phyloP scores from a whole-genome alignment of 1,140 invertebrate genomes.

The Agraylea sexmaculata region DNA sequence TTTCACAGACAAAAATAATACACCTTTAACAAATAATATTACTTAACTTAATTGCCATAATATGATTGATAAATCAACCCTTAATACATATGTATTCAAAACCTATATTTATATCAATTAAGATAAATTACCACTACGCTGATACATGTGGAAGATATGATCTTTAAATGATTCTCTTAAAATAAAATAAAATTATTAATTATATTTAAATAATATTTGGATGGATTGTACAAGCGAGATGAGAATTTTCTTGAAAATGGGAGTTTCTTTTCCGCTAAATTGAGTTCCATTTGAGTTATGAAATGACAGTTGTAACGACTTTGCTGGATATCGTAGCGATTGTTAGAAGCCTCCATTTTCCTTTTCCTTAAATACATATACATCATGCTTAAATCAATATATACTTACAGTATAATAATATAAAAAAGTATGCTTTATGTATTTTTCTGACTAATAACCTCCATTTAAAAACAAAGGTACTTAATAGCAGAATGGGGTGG shows the following conservation, averaged over 20 bases:
- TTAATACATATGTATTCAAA: too few relatives aligned
- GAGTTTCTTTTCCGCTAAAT: constrained; percentile 23
- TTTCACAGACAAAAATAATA: too few relatives aligned
- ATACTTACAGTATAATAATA: constrained; percentile 4
- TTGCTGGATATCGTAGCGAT: constrained; percentile 19
- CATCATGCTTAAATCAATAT: constrained; percentile 7
- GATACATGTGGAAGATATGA: too few relatives aligned
- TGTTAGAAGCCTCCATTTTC: constrained; percentile 8
- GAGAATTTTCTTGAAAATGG: constrained; percentile 20
- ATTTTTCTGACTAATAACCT: not conserved
- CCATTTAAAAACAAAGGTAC: too few relatives aligned
- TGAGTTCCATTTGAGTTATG: constrained; percentile 22
- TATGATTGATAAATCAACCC: too few relatives aligned
- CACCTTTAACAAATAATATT: too few relatives aligned
- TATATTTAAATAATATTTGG: not conserved
- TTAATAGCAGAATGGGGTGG: too few relatives aligned
- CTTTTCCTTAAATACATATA: constrained; percentile 11
- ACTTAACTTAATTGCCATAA: too few relatives aligned
- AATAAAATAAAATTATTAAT: not conserved
- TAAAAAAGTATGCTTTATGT: not conserved
- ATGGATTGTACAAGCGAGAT: too few relatives aligned
- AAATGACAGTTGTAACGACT: constrained; percentile 21
- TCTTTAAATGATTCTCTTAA: not conserved
- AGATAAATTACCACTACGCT: too few relatives aligned
- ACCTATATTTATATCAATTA: too few relatives aligned